Conservation (phyloP, 2,797 vertebrate genomes). For the Gambelia wislizenii region DNA sequence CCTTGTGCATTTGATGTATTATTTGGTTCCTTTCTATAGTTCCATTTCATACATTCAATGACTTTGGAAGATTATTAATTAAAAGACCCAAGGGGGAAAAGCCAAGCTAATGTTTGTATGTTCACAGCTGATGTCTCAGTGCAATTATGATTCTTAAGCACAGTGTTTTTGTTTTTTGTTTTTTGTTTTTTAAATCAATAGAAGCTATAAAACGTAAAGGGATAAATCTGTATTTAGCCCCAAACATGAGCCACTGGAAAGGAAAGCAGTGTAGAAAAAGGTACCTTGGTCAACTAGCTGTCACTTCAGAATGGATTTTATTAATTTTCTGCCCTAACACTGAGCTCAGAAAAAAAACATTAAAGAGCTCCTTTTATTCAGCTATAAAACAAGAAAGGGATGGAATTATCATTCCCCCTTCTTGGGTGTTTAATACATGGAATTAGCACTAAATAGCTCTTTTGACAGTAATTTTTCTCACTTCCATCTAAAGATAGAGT, state of each 20-base stretch:
- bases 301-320: conserved; percentile 74
- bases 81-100: conserved; percentile 37
- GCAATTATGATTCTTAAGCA: conserved; percentile 58
- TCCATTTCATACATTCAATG: conserved; percentile 40
- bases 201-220: conserved; percentile 57
- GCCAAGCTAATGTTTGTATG: conserved; percentile 5
- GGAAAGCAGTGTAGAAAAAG: conserved; percentile 59
- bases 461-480: background rate
- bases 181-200: conserved; percentile 64
- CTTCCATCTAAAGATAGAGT: background rate
- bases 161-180: conserved; percentile 34
- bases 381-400: conserved; percentile 18
- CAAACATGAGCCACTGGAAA: conserved; percentile 69
- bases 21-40: conserved; percentile 26
- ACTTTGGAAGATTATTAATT: conserved; percentile 58
- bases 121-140: conserved; percentile 29
- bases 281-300: conserved; percentile 68
- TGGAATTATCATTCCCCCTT: conserved; percentile 31
- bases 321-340: conserved; percentile 67
- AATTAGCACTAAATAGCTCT: conserved; percentile 24
- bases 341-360: conserved; percentile 42
- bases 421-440: conserved; percentile 31
- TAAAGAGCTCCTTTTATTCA: conserved; percentile 43
- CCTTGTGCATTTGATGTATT: background rate
- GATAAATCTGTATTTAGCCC: conserved; percentile 62